These are phyloP conservation scores for Conus betulinus DNA, from an alignment of 1,140 invertebrate species.

Conservation along the genomic window DNA sequence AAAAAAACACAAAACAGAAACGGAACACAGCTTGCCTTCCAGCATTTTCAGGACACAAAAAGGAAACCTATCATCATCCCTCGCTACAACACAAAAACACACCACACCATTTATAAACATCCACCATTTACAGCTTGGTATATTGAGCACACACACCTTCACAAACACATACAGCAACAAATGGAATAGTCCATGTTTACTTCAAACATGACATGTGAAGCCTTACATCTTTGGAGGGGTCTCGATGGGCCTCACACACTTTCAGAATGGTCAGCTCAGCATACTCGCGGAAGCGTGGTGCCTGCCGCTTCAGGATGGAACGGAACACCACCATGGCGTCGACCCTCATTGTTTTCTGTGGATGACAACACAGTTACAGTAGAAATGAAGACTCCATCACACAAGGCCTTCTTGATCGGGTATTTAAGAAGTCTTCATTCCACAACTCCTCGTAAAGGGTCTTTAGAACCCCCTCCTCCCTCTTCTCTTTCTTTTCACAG, in stretches of 20 bases:
- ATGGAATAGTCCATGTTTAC: not conserved
- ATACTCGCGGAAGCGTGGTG: conserved; percentile 87
- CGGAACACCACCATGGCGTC: conserved; percentile 86
- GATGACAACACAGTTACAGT: conserved; percentile 28
- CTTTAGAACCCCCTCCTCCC: no score
- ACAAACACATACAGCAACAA: not conserved
- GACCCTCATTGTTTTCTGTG: conserved; percentile 77
- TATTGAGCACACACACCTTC: not conserved
- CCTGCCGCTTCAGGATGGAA: conserved; percentile 87
- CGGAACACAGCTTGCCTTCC: no score
- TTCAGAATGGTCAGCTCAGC: conserved; percentile 91
- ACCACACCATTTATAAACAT: no score
- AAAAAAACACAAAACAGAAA: no score
- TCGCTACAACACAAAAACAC: no score
- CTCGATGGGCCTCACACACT: conserved; percentile 90
- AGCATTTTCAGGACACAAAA: no score
- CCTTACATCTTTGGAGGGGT: conserved; percentile 85
- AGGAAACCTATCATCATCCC: no score
- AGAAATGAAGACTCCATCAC: not conserved
- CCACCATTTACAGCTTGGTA: no score
- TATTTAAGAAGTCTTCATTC: no score
- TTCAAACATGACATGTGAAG: not conserved
- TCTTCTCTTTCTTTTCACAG: no score
- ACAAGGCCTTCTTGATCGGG: no score
- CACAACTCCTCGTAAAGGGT: no score